A percentile compares a stretch with the other conserved stretches of the same genome.
Conservation (phyloP, 92 coral and sea anemone genomes). For the Parazoanthus swiftii region DNA sequence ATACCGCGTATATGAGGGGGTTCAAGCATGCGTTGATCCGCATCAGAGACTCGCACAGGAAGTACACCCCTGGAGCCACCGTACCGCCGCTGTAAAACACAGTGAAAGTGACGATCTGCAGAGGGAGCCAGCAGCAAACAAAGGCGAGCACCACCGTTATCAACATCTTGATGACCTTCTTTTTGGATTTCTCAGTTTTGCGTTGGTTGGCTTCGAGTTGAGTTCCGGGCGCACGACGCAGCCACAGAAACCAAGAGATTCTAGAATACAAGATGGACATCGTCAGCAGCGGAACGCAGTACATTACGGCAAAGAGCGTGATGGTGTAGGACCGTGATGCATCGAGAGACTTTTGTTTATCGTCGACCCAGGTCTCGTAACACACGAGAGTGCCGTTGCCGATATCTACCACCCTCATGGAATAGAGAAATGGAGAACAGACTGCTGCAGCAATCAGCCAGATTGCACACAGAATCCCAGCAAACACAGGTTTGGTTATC, state of each 20-base stretch:
- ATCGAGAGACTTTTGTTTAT: slow-evolving; percentile 35
- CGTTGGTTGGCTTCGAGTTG: slow-evolving; percentile 39
- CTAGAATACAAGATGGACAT: slow-evolving; percentile 75
- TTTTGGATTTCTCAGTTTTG: slow-evolving; percentile 29
- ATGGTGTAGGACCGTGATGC: slow-evolving; percentile 64
- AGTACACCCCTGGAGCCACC: slow-evolving; percentile 15
- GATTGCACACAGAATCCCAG: slow-evolving; percentile 49
- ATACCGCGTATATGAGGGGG: slow-evolving; percentile 71
- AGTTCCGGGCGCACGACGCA: slow-evolving; percentile 80
- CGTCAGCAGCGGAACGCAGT: slow-evolving; percentile 75
- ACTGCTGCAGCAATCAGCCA: slow-evolving; percentile 78
- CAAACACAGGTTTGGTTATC: slow-evolving; percentile 70
- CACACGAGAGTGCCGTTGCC: slow-evolving; percentile 43
- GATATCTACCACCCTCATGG: slow-evolving; percentile 39
- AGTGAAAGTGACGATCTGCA: slow-evolving; percentile 54
- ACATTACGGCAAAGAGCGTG: slow-evolving; percentile 69
- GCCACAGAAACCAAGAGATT: slow-evolving; percentile 78
- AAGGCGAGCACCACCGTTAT: slow-evolving; percentile 56
- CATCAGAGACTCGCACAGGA: slow-evolving; percentile 64
- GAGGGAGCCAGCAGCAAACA: slow-evolving; percentile 69
- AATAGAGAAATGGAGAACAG: slow-evolving; percentile 75
- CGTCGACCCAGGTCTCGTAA: slow-evolving; percentile 73
- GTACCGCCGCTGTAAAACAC: slow-evolving; percentile 14
- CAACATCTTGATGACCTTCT: slow-evolving; percentile 59
- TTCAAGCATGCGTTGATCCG: slow-evolving; percentile 74